Percentiles rank a stretch among this genome's conserved stretches.
phyloP scores from a whole-genome alignment of 2,113 vertebrate species.

The Pollimyrus isidori region DNA sequence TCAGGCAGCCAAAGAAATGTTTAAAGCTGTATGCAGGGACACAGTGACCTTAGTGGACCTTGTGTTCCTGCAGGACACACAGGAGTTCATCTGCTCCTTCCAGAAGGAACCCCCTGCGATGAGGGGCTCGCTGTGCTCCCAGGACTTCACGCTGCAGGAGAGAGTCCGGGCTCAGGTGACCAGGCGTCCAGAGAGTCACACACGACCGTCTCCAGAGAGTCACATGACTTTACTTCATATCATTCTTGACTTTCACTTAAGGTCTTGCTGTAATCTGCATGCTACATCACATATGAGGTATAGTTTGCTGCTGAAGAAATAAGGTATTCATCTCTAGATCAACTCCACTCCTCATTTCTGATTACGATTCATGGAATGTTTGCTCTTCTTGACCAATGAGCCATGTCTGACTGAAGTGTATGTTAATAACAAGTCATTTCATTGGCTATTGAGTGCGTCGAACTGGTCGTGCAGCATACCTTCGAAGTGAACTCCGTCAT shows the following conservation, averaged over 20 bases:
- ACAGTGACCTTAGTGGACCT: background rate
- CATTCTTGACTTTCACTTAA: background rate
- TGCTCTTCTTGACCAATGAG: background rate
- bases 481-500: background rate
- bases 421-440: background rate
- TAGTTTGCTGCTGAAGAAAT: background rate
- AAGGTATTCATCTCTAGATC: background rate
- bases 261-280: background rate
- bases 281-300: background rate
- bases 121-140: conserved; percentile 67
- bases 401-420: background rate
- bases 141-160: conserved; percentile 81
- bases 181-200: no score
- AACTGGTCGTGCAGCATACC: background rate
- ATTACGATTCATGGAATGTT: background rate
- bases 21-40: background rate
- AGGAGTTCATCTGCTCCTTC: conserved; percentile 81
- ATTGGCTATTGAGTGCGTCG: background rate
- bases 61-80: conserved; percentile 68
- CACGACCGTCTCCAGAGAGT: background rate
- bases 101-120: conserved; percentile 69
- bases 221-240: background rate
- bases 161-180: conserved; percentile 82
- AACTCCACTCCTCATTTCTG: background rate
- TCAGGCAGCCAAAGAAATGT: no score